Base-by-base conservation (phyloP, 2,888 invertebrate species). In the Chymomyza caudatula region DNA sequence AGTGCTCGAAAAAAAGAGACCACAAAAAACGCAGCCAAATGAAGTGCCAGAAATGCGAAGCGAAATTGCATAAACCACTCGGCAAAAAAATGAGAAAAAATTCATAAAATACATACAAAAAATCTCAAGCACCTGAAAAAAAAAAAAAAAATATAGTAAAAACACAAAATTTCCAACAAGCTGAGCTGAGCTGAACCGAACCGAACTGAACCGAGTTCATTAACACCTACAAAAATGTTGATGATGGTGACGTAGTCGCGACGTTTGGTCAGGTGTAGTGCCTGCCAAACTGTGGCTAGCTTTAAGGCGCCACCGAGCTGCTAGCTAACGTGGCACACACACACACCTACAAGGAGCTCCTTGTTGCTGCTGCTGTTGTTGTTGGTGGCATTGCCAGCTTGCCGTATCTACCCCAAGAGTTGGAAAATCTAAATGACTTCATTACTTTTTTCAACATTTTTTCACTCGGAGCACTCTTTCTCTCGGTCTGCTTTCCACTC, bases 31-130 rank as follows among this genome's bases (percentile, higher is more conserved):
- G 64, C 69, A 73, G 64, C 74, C 79, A 86, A 86, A 86, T 80
- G 87, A 86, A 80, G 80, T 86, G 87, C 80, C 87, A 82, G 85
- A 86, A 80, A 80, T 86, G 80, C 71, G 85, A 82, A 82, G 80
- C 79, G 85, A 86, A 80, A 80, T 80, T 80, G 86, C 80, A 80
- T 86, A 86, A 80, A 85, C 79, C 79, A 73, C 79, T 79, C 73
- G 67, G 69, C 66, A 59, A 63, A 54, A 52, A 60, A 63, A 55
- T 15, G 4, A 47, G 15, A 20, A 44, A 15, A 52, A 20, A 60
- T 25, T 58, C 47, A 20, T 22, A 54, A 54, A 54, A 20, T n/a
- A n/a, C n/a, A 61, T 54, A 61, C 43, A 52, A 64, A 71, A 70
- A 75, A 67, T 60, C 23, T 80, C 66, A 65, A 74, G 29, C 25